Evolutionary conservation across 2,113 vertebrate species (phyloP).

Genomic region (Oxygymnocypris stewartii): DNA sequence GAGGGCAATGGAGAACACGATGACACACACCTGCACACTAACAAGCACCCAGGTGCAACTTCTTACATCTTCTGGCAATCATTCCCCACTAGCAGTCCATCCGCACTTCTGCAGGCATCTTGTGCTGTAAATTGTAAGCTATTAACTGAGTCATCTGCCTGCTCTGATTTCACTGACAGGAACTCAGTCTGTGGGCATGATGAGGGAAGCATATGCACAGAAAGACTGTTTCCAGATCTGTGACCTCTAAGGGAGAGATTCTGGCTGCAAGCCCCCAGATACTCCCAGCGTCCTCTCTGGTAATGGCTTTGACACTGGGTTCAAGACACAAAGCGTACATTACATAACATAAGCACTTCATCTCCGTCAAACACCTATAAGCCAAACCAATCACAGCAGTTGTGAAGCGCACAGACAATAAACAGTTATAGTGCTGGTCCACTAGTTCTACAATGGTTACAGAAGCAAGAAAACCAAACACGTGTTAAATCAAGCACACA

Average conservation of each 20-base stretch:
- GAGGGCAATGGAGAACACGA: not conserved
- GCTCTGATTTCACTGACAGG: conserved; percentile 3
- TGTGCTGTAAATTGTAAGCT: not conserved
- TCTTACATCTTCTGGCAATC: conserved; percentile 14
- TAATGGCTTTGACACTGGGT: conserved; percentile 57
- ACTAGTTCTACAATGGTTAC: conserved; percentile 24
- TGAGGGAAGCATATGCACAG: not conserved
- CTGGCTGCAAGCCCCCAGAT: conserved; percentile 31
- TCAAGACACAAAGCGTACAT: conserved; percentile 53
- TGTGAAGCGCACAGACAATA: conserved; percentile 25
- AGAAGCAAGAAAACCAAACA: conserved; percentile 24
- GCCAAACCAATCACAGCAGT: conserved; percentile 7
- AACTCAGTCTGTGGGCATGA: conserved; percentile 12
- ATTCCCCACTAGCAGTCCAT: not conserved
- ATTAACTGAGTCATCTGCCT: conserved; percentile 11
- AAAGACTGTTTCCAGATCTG: conserved; percentile 38
- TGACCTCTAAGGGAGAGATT: conserved; percentile 26
- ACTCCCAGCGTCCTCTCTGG: conserved; percentile 48
- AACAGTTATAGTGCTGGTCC: conserved; percentile 26
- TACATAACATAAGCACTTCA: conserved; percentile 39
- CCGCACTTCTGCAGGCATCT: not conserved
- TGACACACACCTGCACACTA: not conserved
- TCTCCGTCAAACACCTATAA: conserved; percentile 26
- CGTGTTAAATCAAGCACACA: conserved; percentile 34
- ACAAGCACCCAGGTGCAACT: conserved; percentile 14